Evolutionary conservation across 2,113 vertebrate species (phyloP).

Genomic region (Herpailurus yagouaroundi): DNA sequence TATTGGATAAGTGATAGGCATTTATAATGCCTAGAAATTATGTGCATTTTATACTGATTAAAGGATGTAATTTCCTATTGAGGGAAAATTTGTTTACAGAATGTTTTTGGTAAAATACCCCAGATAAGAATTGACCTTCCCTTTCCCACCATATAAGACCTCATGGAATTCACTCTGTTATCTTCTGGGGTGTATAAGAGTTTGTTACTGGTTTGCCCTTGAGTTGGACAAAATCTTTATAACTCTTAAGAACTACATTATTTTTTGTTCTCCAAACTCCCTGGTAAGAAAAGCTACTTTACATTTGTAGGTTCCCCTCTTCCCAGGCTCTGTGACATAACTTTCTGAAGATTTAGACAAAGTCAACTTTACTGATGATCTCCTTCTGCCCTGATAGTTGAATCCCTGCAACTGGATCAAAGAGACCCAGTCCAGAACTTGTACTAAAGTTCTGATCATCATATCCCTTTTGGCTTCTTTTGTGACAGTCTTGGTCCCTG

Average conservation of each 20-base stretch:
- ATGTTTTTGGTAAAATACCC: slow-evolving; percentile 41
- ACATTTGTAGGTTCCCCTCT: background rate
- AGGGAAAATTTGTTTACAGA: background rate
- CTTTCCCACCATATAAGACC: background rate
- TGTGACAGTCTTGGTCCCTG: background rate
- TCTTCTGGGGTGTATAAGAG: background rate
- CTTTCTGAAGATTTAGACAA: slow-evolving; percentile 10
- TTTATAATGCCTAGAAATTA: background rate
- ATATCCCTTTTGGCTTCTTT: background rate
- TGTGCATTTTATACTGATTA: background rate
- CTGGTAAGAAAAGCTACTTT: background rate
- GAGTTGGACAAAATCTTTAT: background rate
- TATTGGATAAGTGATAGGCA: background rate
- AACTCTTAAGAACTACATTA: background rate
- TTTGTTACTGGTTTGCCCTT: background rate
- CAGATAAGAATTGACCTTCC: background rate
- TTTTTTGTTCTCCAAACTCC: background rate
- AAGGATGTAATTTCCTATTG: background rate
- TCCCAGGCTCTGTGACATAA: background rate
- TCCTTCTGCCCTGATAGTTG: background rate
- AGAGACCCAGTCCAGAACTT: background rate
- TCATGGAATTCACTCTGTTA: background rate
- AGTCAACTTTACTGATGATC: background rate
- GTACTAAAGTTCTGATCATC: background rate
- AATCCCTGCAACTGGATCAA: background rate